phyloP scores from a whole-genome alignment of 2,888 invertebrate species.

The Aelia acuminata region DNA sequence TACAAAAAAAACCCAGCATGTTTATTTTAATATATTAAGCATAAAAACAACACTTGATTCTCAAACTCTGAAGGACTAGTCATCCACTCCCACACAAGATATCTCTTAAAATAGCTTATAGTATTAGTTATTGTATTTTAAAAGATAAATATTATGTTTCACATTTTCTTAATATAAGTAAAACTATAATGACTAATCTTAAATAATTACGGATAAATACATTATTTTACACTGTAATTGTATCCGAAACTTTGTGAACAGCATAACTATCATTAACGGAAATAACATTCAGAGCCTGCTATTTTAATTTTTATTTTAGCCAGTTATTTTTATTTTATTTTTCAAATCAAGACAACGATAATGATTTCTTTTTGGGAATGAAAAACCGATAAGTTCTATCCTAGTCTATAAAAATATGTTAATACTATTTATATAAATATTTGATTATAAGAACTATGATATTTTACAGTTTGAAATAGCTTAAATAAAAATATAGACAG shows the following conservation, averaged over 20 bases:
- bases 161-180: background rate
- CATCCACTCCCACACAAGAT: background rate
- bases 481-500: background rate
- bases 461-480: background rate
- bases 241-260: background rate
- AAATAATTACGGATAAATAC: background rate
- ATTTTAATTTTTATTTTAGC: background rate
- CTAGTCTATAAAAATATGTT: background rate
- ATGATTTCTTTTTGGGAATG: background rate
- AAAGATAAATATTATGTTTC: background rate
- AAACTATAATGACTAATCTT: background rate
- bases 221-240: background rate
- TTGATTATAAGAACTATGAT: background rate
- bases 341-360: too few species aligned
- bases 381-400: too few species aligned
- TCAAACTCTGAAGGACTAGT: slow-evolving; percentile 26
- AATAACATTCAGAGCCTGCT: background rate
- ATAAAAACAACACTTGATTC: background rate
- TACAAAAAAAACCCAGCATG: background rate
- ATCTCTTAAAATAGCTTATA: background rate
- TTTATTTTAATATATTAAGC: background rate
- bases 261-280: background rate
- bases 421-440: background rate
- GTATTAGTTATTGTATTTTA: background rate
- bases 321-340: too few species aligned